A percentile compares a stretch with the other conserved stretches of the same genome.
phyloP scores from a whole-genome alignment of 2,888 invertebrate species.

The Napeogenes sylphis region DNA sequence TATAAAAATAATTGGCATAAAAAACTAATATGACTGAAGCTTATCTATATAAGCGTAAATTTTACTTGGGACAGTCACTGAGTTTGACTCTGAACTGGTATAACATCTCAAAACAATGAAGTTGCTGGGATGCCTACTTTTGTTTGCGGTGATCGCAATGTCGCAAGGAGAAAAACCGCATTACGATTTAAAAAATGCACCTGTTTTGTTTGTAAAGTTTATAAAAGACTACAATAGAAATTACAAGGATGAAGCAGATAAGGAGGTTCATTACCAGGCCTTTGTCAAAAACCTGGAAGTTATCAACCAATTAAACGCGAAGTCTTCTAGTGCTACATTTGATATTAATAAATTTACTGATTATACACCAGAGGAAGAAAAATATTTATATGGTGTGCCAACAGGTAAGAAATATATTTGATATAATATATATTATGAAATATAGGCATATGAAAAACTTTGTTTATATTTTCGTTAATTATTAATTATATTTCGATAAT shows the following conservation, averaged over 20 bases:
- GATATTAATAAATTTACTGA: constrained; percentile 48
- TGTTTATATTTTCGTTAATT: too few species aligned
- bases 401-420: too few species aligned
- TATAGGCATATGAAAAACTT: too few species aligned
- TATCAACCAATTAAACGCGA: constrained; percentile 37
- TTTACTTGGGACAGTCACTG: too few species aligned
- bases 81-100: too few species aligned
- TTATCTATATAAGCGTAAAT: too few species aligned
- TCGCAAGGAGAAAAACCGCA: constrained; percentile 17
- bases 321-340: constrained; percentile 30
- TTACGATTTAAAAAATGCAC: constrained; percentile 41
- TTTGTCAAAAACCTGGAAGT: constrained; percentile 39
- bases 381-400: neutral
- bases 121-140: constrained; percentile 6
- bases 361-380: constrained; percentile 31
- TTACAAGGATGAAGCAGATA: constrained; percentile 46
- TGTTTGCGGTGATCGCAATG: neutral
- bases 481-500: too few species aligned
- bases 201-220: constrained; percentile 41
- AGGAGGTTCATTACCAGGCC: constrained; percentile 37
- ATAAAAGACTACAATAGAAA: constrained; percentile 38
- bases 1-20: too few species aligned
- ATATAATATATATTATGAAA: too few species aligned
- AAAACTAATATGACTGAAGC: too few species aligned
- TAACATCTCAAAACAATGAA: constrained; percentile 8